Evolutionary conservation across 2,797 vertebrate species (phyloP), one percentile per base, ranked within the genome.

Genomic region (Leptodactylus fallax): DNA sequence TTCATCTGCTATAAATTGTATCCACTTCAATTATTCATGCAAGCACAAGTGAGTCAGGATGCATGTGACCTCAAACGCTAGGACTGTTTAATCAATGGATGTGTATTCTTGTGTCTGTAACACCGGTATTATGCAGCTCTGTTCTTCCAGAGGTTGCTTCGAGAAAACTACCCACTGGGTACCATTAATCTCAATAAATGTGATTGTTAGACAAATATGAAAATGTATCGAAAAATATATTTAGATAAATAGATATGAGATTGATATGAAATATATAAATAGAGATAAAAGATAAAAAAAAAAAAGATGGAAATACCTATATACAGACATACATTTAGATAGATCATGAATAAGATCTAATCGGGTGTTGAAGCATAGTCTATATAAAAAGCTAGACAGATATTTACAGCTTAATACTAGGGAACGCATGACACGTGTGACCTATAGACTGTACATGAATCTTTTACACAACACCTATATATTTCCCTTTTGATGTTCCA

Each of bases 21-120:
- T 83, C 36, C 23, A 65, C 23, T 51, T 87, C 3, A 74, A 87
- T 86, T 86, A 80, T 86, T 86, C 85, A 87, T 81, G 78, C 56
- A 47, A 60, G 67, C 76, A 86, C 25, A 79, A 86, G 25, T 72
- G 63, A 72, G 27, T 56, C 77, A 25, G 69, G 53, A 25, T 65
- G 36, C 45, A 61, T 87, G 72, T 87, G 53, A 81, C 78, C 78
- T 81, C 51, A 80, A 69, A 80, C 80, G 63, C 23, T 19, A 36
- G 21, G 63, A 9, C 80, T 80, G 63, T 67, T 86, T 86, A 86
- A 86, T 86, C 85, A 86, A 79, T 86, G 47, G 36, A 65, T n/a
- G 78, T 79, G 61, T 86, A 83, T 53, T 36, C 12, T 11, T 78
- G 58, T 63, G 14, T 61, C 83, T 60, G 74, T 25, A 85, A 67